These are phyloP conservation scores for Lagopus muta DNA, from an alignment of 2,113 vertebrate genomes.

Conservation along the genomic window DNA sequence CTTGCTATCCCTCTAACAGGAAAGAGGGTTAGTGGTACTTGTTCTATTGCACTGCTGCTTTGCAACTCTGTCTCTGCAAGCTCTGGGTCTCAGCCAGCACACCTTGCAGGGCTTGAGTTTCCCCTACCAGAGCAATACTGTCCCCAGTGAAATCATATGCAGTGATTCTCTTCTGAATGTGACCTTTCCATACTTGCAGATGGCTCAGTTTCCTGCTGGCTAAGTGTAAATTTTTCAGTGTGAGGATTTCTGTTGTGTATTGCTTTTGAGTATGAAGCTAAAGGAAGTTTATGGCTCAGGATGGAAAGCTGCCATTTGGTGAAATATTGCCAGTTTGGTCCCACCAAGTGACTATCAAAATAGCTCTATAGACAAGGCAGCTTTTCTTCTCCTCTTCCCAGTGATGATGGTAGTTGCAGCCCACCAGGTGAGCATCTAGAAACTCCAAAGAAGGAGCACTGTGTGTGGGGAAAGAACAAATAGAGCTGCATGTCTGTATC, in stretches of 20 bases:
- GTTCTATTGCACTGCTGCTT: background rate
- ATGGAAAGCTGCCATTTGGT: background rate
- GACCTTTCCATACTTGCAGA: conserved; percentile 39
- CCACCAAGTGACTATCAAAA: background rate
- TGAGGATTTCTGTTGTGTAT: background rate
- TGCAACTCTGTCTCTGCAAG: accelerated
- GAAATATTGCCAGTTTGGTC: background rate
- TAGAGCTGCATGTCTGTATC: background rate
- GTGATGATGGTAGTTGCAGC: background rate
- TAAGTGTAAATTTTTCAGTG: background rate
- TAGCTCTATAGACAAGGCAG: background rate
- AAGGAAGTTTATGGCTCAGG: background rate
- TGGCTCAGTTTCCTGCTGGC: conserved; percentile 47
- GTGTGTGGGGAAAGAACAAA: background rate
- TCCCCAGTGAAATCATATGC: background rate
- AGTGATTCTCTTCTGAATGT: background rate
- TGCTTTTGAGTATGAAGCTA: background rate
- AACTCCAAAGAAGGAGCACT: background rate
- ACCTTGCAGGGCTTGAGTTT: background rate
- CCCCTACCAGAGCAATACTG: background rate
- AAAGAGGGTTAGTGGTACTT: background rate
- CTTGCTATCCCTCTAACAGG: background rate
- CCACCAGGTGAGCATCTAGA: background rate
- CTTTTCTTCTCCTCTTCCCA: background rate
- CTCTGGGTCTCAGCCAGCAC: background rate